Evolutionary conservation across 2,888 invertebrate genomes (phyloP).

Genomic region (Netelia fuscicornis): DNA sequence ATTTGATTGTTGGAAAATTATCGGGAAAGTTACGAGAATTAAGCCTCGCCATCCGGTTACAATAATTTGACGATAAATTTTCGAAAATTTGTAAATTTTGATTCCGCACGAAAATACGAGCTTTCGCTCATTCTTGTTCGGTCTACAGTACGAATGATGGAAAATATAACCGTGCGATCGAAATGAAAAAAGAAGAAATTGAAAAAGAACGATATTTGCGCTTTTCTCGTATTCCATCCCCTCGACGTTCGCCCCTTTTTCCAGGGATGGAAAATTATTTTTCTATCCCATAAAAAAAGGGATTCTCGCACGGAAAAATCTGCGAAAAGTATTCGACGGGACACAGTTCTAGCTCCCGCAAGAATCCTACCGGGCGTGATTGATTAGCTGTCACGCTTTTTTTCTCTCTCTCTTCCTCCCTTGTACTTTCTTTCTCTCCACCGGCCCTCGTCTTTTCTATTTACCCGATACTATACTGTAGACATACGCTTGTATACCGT

Average conservation of each 20-base stretch:
- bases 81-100: no score
- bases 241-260: conserved; percentile 47
- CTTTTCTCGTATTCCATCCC: conserved; percentile 49
- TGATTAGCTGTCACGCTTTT: conserved; percentile 65
- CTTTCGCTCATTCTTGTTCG: no score
- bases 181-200: conserved; percentile 29
- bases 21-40: no score
- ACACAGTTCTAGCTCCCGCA: conserved; percentile 48
- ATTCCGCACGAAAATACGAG: no score
- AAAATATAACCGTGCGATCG: conserved; percentile 7
- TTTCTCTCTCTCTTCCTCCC: conserved; percentile 11
- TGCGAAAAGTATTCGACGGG: conserved; percentile 67
- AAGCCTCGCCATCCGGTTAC: no score
- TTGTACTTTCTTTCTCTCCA: conserved; percentile 23
- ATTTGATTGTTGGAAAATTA: no score
- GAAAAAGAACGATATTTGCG: conserved; percentile 51
- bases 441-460: conserved; percentile 59
- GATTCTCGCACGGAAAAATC: conserved; percentile 62
- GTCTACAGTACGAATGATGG: no score
- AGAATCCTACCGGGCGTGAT: conserved; percentile 65
- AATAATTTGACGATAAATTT: no score
- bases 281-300: conserved; percentile 64
- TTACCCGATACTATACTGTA: conserved; percentile 52
- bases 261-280: conserved; percentile 64
- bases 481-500: conserved; percentile 8